Percentiles rank a stretch among this genome's conserved stretches.
Evolutionary conservation across 2,888 invertebrate species (phyloP).

Genomic region (Lithophane semibrunnea): DNA sequence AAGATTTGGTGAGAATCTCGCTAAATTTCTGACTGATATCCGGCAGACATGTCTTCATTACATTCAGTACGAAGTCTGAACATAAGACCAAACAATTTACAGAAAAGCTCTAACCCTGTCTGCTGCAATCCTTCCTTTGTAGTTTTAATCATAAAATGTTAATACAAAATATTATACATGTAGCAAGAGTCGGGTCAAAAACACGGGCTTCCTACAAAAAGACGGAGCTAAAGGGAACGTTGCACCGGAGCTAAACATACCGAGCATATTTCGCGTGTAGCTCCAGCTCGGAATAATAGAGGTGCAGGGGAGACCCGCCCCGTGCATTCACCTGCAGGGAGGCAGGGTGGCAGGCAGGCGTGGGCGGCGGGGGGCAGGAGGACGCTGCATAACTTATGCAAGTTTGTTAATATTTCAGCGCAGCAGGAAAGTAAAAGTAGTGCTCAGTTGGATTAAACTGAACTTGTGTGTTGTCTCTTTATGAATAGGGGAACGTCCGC

Average conservation of each 20-base stretch:
- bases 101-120: constrained; percentile 40
- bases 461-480: constrained; percentile 63
- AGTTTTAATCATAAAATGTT: constrained; percentile 66
- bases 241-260: constrained; percentile 70
- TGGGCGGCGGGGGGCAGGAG: constrained; percentile 35
- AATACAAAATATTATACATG: constrained; percentile 61
- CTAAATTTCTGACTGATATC: not conserved
- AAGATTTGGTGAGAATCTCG: constrained; percentile 2
- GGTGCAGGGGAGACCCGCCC: constrained; percentile 65
- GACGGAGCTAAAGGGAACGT: constrained; percentile 72
- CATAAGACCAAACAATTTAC: constrained; percentile 39
- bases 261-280: constrained; percentile 68
- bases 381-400: constrained; percentile 83
- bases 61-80: constrained; percentile 15
- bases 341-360: constrained; percentile 47
- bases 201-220: constrained; percentile 71
- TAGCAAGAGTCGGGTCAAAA: constrained; percentile 63
- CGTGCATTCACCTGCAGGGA: constrained; percentile 80
- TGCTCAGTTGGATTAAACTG: constrained; percentile 67
- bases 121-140: constrained; percentile 57
- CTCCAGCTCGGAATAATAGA: constrained; percentile 70
- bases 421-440: constrained; percentile 86
- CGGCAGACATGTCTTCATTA: constrained; percentile 16
- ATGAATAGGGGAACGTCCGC: constrained; percentile 62
- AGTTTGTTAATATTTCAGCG: constrained; percentile 87